These are phyloP conservation scores for Girardia tigrina DNA, from an alignment of 2,888 invertebrate genomes.

Conservation along the genomic window DNA sequence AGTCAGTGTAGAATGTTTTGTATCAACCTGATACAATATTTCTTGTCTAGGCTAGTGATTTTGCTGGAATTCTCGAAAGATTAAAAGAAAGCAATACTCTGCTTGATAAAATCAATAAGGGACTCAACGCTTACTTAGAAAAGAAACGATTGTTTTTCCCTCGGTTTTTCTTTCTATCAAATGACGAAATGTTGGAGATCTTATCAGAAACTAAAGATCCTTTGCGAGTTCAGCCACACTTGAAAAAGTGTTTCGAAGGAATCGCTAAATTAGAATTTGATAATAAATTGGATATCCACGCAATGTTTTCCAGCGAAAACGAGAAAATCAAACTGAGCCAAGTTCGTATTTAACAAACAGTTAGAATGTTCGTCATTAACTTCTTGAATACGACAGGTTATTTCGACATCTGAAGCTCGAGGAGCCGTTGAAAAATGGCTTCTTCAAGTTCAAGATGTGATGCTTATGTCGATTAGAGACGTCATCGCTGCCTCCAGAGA, in stretches of 20 bases:
- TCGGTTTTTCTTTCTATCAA: conserved; percentile 51
- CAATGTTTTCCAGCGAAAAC: conserved; percentile 67
- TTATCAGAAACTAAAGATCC: conserved; percentile 51
- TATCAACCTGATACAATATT: too few species aligned
- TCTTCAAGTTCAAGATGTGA: conserved; percentile 65
- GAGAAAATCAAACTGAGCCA: conserved; percentile 59
- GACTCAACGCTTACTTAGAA: conserved; percentile 50
- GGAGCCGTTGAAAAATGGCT: conserved; percentile 78
- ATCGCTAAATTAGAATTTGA: conserved; percentile 74
- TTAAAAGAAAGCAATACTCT: conserved; percentile 47
- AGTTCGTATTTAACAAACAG: conserved; percentile 28
- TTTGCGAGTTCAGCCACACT: conserved; percentile 49
- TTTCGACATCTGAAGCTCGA: conserved; percentile 63
- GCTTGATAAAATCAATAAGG: conserved; percentile 51
- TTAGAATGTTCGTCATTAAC: background rate
- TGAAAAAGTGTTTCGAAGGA: conserved; percentile 56
- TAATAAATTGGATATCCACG: conserved; percentile 69
- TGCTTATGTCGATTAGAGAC: conserved; percentile 62
- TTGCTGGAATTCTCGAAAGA: conserved; percentile 42
- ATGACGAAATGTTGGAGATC: conserved; percentile 51
- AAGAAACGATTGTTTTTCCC: conserved; percentile 51
- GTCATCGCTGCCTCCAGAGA: conserved; percentile 56
- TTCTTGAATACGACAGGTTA: conserved; percentile 55
- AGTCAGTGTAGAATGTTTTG: too few species aligned
- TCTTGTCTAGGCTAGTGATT: conserved; percentile 45